Base-by-base conservation (phyloP, 92 coral and sea anemone species). In the Pocillopora grandis region DNA sequence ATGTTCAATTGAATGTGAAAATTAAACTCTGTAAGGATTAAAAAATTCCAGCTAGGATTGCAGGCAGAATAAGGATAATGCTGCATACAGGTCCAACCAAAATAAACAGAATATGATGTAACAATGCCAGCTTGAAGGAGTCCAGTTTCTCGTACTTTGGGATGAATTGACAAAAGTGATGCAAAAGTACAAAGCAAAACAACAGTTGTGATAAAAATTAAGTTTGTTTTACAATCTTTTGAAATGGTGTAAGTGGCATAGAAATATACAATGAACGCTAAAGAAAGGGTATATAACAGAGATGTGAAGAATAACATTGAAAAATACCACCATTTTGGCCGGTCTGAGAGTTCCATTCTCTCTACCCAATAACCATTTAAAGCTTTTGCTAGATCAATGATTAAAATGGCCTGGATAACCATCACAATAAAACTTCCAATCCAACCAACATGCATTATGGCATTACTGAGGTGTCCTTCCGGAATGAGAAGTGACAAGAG, bases 391-490 rank as follows among this genome's bases (percentile, higher is more conserved):
- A 93, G 84, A 75, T 93, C 97, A 60, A 93, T 86, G 27, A 93
- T 77, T 35, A 93, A 92, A 64, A 93, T 72, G n/a, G 89, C 65
- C 76, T 93, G 93, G 66, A 91, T 84, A 63, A 93, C 60, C 76
- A 91, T 85, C 72, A 89, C 89, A 62, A 93, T 81, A 33, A 91
- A 82, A 59, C 91, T 88, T 33, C 85, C 86, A 66, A 93, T 82
- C 97, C 97, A 93, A 16, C 97, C 93, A 48, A 87, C 74, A 52
- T 93, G 97, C 97, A 93, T 93, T 13, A 93, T 17, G 13, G 89
- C 87, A 78, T 90, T 81, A 2, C 94, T 87, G 16, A 91, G 42
- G 60, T 90, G 89, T 62, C 97, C 94, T 14, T 93, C 97, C 2
- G 97, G 97, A 37, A 93, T 89, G 11, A 93, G 82, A 48, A 93